Conservation (phyloP, 2,113 vertebrate genomes). For the Cryptomyrus ogoouensis region DNA sequence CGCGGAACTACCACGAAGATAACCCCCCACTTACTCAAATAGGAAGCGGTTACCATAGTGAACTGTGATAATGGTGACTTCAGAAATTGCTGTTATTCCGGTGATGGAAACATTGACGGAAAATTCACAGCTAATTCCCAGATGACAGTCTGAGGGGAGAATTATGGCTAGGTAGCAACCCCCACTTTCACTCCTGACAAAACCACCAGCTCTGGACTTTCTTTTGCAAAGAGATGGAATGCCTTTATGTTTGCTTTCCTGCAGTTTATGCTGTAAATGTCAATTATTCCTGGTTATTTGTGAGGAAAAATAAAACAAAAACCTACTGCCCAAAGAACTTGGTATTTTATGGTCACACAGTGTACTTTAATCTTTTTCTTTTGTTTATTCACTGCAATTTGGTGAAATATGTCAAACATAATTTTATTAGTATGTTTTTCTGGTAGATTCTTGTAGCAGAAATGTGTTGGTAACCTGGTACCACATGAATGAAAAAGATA, state of each 20-base stretch:
- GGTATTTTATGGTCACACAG: background rate
- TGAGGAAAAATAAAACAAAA: background rate
- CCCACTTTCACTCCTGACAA: background rate
- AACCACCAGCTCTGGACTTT: background rate
- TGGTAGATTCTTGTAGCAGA: background rate
- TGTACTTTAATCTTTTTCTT: background rate
- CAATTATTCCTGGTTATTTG: background rate
- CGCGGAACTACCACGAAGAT: background rate
- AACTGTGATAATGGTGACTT: constrained; percentile 25
- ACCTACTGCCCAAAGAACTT: background rate
- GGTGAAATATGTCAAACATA: background rate
- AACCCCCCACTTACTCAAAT: constrained; percentile 6
- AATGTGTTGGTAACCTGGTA: background rate
- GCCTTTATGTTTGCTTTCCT: background rate
- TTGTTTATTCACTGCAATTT: background rate
- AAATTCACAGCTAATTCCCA: constrained; percentile 24
- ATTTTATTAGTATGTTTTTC: background rate
- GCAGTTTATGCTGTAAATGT: background rate
- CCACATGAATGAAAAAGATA: background rate
- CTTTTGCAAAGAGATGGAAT: constrained; percentile 2
- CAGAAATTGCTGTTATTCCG: constrained; percentile 24
- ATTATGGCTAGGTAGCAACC: background rate
- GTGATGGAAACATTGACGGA: constrained; percentile 12
- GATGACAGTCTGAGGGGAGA: constrained; percentile 18
- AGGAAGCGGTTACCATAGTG: constrained; percentile 25